Evolutionary conservation across 1,140 invertebrate genomes (phyloP).

Genomic region (Pogonomyrmex barbatus): DNA sequence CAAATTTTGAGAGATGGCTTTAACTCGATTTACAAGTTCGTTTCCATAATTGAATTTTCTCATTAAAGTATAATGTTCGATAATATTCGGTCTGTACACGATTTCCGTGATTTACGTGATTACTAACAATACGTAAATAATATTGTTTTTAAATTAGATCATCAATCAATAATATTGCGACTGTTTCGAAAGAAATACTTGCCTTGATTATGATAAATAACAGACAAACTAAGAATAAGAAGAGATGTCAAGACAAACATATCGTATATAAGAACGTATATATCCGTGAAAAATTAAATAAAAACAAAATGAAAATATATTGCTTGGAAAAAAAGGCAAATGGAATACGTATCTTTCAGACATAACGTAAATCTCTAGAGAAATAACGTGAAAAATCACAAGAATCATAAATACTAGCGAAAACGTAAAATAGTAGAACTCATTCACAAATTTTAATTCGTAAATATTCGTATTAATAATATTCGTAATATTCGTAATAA

Average conservation of each 20-base stretch:
- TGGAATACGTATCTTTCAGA: not conserved
- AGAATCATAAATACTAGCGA: constrained; percentile 32
- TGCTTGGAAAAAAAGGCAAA: not conserved
- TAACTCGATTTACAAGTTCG: constrained; percentile 62
- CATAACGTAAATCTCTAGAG: constrained; percentile 25
- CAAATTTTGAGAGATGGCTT: constrained; percentile 71
- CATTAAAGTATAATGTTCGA: constrained; percentile 3
- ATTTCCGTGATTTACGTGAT: not conserved
- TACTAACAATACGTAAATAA: not conserved
- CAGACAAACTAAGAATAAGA: constrained; percentile 1
- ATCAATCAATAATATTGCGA: not conserved
- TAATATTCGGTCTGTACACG: not conserved
- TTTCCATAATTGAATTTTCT: constrained; percentile 13
- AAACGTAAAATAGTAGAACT: constrained; percentile 4
- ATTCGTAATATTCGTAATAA: too few species aligned
- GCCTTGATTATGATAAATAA: constrained; percentile 38
- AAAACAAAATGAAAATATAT: constrained; percentile 36
- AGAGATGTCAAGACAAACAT: not conserved
- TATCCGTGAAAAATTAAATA: constrained; percentile 14
- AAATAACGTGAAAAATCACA: constrained; percentile 3
- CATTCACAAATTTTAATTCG: not conserved
- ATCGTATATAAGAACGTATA: not conserved
- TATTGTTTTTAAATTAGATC: not conserved
- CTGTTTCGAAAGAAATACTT: constrained; percentile 9
- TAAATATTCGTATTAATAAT: too few species aligned